A percentile compares a stretch with the other conserved stretches of the same genome.
phyloP scores from a whole-genome alignment of 2,888 invertebrate species.

The Eurytoma adleriae region DNA sequence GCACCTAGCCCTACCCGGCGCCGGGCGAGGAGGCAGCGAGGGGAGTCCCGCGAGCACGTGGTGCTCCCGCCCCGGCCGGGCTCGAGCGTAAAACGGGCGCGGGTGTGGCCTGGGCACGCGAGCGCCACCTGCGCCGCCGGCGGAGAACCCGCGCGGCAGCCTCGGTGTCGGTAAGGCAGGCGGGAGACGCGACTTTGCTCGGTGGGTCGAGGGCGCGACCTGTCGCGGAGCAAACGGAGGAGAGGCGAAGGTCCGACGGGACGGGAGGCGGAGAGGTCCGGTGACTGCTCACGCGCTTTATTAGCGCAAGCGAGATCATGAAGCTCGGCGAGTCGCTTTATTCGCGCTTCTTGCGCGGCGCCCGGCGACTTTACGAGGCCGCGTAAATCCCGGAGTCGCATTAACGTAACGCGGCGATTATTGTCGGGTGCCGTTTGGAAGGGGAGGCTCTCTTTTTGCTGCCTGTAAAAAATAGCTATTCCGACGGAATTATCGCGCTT shows the following conservation, averaged over 20 bases:
- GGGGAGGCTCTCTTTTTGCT: conserved; percentile 1
- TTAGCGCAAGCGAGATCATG: conserved; percentile 63
- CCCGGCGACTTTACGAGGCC: conserved; percentile 60
- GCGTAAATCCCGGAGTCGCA: conserved; percentile 30
- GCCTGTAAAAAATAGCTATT: conserved; percentile 19
- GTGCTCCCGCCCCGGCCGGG: conserved; percentile 1
- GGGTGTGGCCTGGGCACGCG: conserved; percentile 68
- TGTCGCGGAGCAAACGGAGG: background rate
- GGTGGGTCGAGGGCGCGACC: conserved; percentile 29
- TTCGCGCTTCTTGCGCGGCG: conserved; percentile 59
- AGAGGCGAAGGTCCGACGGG: conserved; percentile 45
- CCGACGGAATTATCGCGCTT: conserved; percentile 34
- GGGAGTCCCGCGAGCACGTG: conserved; percentile 47
- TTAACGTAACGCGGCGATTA: conserved; percentile 40
- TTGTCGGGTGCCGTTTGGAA: conserved; percentile 20
- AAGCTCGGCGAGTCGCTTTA: conserved; percentile 69
- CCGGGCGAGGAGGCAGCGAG: conserved; percentile 56
- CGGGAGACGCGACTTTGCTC: conserved; percentile 17
- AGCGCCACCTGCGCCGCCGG: conserved; percentile 67
- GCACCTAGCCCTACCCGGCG: conserved; percentile 63
- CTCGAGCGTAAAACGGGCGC: conserved; percentile 64
- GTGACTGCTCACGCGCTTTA: conserved; percentile 60
- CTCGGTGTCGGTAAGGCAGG: conserved; percentile 65
- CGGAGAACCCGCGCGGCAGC: conserved; percentile 34
- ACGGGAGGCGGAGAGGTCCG: background rate